These are phyloP conservation scores for Parelbella ahira DNA, from an alignment of 2,888 invertebrate species.

Conservation along the genomic window DNA sequence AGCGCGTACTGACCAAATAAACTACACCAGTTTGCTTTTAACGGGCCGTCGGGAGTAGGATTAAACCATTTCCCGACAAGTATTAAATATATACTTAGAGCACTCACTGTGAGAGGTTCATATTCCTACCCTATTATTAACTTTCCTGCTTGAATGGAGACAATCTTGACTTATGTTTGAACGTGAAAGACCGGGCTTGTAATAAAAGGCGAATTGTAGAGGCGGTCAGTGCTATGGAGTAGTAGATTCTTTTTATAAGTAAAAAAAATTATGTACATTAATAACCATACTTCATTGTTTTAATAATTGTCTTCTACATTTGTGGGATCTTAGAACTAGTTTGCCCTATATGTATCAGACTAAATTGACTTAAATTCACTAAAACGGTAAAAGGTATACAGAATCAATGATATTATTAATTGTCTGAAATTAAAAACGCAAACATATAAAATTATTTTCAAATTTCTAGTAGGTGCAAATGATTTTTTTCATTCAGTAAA, in stretches of 20 bases:
- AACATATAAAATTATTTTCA: too few species aligned
- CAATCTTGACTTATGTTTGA: conserved; percentile 24
- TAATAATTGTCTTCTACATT: too few species aligned
- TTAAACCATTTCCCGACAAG: conserved; percentile 35
- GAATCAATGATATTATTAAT: too few species aligned
- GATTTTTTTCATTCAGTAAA: conserved; percentile 1
- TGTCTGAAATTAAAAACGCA: too few species aligned
- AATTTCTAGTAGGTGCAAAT: conserved; percentile 11
- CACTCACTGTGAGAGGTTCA: conserved; percentile 9
- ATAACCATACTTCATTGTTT: too few species aligned
- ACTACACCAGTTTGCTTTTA: conserved; percentile 56
- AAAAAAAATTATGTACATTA: too few species aligned
- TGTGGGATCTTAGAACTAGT: too few species aligned
- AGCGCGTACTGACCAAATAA: conserved; percentile 42
- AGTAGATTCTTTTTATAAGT: too few species aligned
- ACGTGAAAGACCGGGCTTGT: conserved; percentile 6
- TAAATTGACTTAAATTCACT: too few species aligned
- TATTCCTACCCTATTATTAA: conserved; percentile 20
- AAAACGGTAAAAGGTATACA: too few species aligned
- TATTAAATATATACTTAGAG: conserved; percentile 29
- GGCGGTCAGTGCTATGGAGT: too few species aligned
- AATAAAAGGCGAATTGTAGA: conserved; percentile 4
- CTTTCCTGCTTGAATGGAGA: conserved; percentile 10
- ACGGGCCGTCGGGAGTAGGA: conserved; percentile 35
- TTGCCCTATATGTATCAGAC: too few species aligned